Percentiles rank a stretch among this genome's conserved stretches.
Evolutionary conservation across 2,797 vertebrate species (phyloP).

Genomic region (Pteronotus mesoamericanus): DNA sequence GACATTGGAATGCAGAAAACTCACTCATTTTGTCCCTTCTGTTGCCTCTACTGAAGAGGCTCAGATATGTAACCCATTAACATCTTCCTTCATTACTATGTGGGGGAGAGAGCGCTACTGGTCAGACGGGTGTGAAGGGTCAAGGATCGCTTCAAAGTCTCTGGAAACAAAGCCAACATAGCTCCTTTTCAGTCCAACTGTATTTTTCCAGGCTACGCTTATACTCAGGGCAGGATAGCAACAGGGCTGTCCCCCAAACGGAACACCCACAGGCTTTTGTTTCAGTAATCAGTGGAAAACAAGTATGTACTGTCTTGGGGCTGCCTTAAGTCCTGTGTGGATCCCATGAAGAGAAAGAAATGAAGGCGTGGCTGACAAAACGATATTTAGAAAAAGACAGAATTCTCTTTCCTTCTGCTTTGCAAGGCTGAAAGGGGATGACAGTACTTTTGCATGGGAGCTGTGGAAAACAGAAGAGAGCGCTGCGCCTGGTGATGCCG

Average conservation of each 20-base stretch:
- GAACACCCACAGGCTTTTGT: background rate
- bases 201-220: background rate
- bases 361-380: background rate
- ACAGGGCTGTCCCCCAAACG: background rate
- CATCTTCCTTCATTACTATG: background rate
- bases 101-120: background rate
- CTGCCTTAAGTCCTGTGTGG: conserved; percentile 10
- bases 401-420: conserved; percentile 25
- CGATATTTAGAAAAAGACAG: background rate
- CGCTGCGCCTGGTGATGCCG: background rate
- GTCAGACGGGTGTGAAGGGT: background rate
- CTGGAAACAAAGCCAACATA: background rate
- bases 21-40: background rate
- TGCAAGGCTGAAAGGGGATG: background rate
- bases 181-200: background rate
- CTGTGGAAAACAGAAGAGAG: background rate
- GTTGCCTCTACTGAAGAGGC: background rate
- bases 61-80: background rate
- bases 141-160: background rate
- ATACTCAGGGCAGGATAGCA: background rate
- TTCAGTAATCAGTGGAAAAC: background rate
- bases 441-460: background rate
- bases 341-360: background rate
- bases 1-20: background rate
- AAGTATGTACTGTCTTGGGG: background rate